These are phyloP conservation scores for Spodoptera exigua DNA, from an alignment of 2,888 invertebrate genomes.

Conservation along the genomic window DNA sequence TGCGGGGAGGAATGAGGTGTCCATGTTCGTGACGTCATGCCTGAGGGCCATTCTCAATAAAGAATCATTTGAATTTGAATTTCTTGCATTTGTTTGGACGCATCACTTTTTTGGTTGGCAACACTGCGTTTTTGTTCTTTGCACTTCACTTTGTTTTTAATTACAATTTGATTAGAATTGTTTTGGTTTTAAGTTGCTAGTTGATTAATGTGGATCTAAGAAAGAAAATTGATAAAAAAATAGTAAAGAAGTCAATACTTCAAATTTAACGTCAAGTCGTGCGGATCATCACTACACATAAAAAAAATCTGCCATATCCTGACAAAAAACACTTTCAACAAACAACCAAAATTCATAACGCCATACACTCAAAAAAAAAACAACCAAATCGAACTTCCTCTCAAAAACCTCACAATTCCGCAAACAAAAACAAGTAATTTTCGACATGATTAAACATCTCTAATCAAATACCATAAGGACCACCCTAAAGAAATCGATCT, in stretches of 20 bases:
- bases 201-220: background rate
- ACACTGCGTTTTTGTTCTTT: slow-evolving; percentile 30
- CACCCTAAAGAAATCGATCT: slow-evolving; percentile 33
- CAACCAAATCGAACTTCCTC: slow-evolving; percentile 27
- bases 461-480: slow-evolving; percentile 40
- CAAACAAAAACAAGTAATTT: slow-evolving; percentile 34
- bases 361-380: slow-evolving; percentile 14
- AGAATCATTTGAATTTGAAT: slow-evolving; percentile 76
- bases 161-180: slow-evolving; percentile 3
- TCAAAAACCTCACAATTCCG: background rate
- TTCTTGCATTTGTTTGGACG: slow-evolving; percentile 76
- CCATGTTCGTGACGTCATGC: slow-evolving; percentile 80
- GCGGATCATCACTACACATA: slow-evolving; percentile 7
- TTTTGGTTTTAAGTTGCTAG: slow-evolving; percentile 9
- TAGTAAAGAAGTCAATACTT: background rate
- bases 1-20: slow-evolving; percentile 86
- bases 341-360: slow-evolving; percentile 1
- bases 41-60: slow-evolving; percentile 75
- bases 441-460: slow-evolving; percentile 25
- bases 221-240: background rate
- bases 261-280: background rate
- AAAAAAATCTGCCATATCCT: background rate
- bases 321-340: background rate
- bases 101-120: slow-evolving; percentile 67
- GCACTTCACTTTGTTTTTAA: slow-evolving; percentile 31